A percentile compares a stretch with the other conserved stretches of the same genome.
phyloP scores from a whole-genome alignment of 2,888 invertebrate genomes.

The Agonopterix heracliana region DNA sequence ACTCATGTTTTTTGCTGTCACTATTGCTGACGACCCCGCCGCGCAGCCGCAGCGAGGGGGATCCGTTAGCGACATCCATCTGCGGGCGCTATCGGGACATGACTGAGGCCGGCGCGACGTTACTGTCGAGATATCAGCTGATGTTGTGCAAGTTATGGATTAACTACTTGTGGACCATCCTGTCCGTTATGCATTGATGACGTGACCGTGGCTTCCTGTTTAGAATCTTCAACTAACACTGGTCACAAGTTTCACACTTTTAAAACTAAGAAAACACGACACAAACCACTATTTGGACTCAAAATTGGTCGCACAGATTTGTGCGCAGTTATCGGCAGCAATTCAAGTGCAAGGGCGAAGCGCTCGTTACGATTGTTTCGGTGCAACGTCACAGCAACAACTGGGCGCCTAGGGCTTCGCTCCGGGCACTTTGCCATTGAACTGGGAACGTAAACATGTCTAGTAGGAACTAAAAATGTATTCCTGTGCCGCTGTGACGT shows the following conservation, averaged over 20 bases:
- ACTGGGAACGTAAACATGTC: slow-evolving; percentile 19
- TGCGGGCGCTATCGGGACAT: slow-evolving; percentile 53
- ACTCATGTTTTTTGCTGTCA: slow-evolving; percentile 69
- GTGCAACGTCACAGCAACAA: background rate
- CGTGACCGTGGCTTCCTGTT: background rate
- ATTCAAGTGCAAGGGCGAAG: slow-evolving; percentile 39
- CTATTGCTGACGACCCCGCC: slow-evolving; percentile 50
- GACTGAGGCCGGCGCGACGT: slow-evolving; percentile 35
- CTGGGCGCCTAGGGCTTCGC: slow-evolving; percentile 7
- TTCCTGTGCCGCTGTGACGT: background rate
- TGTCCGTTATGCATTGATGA: background rate
- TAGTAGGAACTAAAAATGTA: background rate
- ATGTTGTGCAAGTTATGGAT: slow-evolving; percentile 30
- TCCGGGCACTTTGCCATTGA: slow-evolving; percentile 31
- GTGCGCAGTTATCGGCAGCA: slow-evolving; percentile 19
- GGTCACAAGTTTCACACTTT: too few species aligned
- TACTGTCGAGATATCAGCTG: slow-evolving; percentile 34
- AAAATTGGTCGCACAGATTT: background rate
- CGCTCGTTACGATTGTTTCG: slow-evolving; percentile 6
- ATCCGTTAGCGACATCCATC: slow-evolving; percentile 63
- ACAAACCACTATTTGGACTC: too few species aligned
- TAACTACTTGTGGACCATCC: background rate
- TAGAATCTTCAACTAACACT: too few species aligned
- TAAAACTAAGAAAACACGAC: too few species aligned
- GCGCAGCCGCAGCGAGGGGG: slow-evolving; percentile 68